Evolutionary conservation across 2,888 invertebrate species (phyloP), one percentile per base, ranked within the genome.

Genomic region (Dyspetes luteomarginatus): DNA sequence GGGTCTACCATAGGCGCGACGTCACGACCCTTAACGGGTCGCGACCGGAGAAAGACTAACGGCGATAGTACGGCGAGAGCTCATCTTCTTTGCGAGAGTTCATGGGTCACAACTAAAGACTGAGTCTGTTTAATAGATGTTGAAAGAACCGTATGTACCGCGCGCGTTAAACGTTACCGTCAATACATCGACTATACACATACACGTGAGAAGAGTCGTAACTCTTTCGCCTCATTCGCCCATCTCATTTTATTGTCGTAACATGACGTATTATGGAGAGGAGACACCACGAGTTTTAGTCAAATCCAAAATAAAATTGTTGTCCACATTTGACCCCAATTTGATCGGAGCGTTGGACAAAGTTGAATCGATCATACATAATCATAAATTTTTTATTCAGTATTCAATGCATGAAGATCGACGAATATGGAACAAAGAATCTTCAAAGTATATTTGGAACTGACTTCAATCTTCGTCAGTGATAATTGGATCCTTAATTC

Each of bases 11-110:
- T 67, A 41, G 60, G 56, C 24, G 81, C 52, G 56, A 72, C 43
- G 30, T 28, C 62, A 73, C 82, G 82, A 81, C 82, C 86, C 83
- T 85, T 67, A 67, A 80, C 68, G 76, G 80, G 80, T 81, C 72
- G 76, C 72, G 67, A 75, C 65, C 77, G 26, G 43, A 58, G 69
- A 76, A 60, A 26, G 56, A 60, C 41, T 60, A 60, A 64, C 30
- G 64, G 28, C 41, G 19, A 28, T 26, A 41, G 50, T 17, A 30
- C 4, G 26, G 68, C 41, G 48, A 67, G 58, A 58, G 58, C 56
- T 22, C 60, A 36, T 72, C 58, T 36, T 73, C 73, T 48, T 48
- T 17, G 65, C 43, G 30, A 56, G 55, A 74, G 78, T 68, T 62
- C 64, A 69, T 17, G 45, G 17, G 19, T 69, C 36, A 12, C 36